Evolutionary conservation across 2,113 vertebrate species (phyloP).

Genomic region (Pelusios castaneus): DNA sequence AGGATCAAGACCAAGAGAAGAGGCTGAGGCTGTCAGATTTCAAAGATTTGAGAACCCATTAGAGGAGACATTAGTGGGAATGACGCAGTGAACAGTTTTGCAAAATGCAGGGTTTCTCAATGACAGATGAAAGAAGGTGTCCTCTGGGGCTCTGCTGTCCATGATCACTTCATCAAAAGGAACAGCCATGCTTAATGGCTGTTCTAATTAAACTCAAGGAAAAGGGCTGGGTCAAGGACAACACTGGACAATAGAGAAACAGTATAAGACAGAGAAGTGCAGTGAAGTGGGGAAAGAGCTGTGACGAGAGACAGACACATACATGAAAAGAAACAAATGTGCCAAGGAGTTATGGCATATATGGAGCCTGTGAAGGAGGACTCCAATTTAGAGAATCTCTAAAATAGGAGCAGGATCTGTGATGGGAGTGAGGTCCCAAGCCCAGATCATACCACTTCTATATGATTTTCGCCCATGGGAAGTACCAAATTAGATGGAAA

Average conservation of each 20-base stretch:
- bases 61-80: neutral
- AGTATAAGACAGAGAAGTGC: neutral
- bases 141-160: neutral
- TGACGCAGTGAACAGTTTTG: neutral
- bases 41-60: neutral
- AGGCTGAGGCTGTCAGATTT: neutral
- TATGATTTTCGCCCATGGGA: neutral
- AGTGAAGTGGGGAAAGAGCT: neutral
- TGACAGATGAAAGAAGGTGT: neutral
- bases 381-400: neutral
- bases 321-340: neutral
- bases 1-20: neutral
- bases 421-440: neutral
- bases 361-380: neutral
- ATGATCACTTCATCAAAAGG: neutral
- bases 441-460: neutral
- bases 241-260: neutral
- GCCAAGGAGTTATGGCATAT: too few relatives aligned
- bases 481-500: neutral
- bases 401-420: too few relatives aligned
- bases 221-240: neutral
- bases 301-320: neutral
- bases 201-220: neutral
- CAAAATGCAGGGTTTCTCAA: neutral
- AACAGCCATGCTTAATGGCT: neutral